Conservation (phyloP, 1,140 invertebrate genomes). For the Ceratina japonica region DNA sequence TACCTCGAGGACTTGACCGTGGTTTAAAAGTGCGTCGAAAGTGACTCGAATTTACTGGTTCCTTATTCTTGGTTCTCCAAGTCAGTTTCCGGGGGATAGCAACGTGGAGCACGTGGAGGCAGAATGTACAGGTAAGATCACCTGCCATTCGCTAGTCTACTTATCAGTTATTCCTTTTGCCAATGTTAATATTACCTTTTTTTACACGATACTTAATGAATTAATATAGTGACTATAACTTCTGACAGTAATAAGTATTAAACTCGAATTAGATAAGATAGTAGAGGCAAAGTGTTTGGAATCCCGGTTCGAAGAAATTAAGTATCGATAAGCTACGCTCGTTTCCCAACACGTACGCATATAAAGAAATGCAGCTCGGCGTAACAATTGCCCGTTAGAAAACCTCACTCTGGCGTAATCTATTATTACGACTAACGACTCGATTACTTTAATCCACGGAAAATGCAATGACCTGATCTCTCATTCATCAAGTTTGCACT, state of each 20-base stretch:
- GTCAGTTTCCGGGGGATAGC: neutral
- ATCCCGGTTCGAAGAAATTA: neutral
- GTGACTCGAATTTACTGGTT: constrained; percentile 5
- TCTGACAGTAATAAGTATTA: too few relatives aligned
- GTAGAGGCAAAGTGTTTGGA: neutral
- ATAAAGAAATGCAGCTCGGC: neutral
- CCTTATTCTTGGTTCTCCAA: neutral
- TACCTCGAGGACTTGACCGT: neutral
- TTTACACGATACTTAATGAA: too few relatives aligned
- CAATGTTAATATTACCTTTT: too few relatives aligned
- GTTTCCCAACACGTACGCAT: neutral
- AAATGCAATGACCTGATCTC: neutral
- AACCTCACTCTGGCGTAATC: neutral
- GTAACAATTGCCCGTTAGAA: neutral
- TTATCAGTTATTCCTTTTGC: too few relatives aligned
- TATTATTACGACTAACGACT: neutral
- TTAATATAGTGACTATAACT: too few relatives aligned
- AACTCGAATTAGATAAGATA: too few relatives aligned
- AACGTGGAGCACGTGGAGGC: constrained; percentile 48
- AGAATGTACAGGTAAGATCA: constrained; percentile 53
- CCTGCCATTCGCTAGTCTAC: too few relatives aligned
- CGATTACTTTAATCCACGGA: neutral
- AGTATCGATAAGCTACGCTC: neutral
- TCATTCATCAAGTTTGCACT: neutral
- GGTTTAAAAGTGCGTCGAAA: constrained; percentile 41